phyloP scores from a whole-genome alignment of 2,113 vertebrate species.

The Speoplatyrhinus poulsoni region DNA sequence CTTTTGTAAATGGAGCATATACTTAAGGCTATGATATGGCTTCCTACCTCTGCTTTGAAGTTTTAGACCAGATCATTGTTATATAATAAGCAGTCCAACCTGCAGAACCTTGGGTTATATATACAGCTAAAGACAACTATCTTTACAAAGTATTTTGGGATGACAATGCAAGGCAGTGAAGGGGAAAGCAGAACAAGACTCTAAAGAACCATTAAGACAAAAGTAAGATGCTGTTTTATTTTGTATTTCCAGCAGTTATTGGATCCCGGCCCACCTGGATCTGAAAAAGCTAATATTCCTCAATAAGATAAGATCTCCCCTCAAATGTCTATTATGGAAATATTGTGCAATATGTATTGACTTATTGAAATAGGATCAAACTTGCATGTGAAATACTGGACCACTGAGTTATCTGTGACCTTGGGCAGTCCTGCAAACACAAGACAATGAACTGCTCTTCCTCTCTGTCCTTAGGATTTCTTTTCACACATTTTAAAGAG shows the following conservation, averaged over 20 bases:
- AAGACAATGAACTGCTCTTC: slow-evolving; percentile 2
- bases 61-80: slow-evolving; percentile 49
- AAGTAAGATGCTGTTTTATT: slow-evolving; percentile 5
- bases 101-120: slow-evolving; percentile 61
- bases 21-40: slow-evolving; percentile 44
- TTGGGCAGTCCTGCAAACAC: neutral
- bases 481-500: slow-evolving; percentile 3
- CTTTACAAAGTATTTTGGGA: slow-evolving; percentile 50
- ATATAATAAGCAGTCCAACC: slow-evolving; percentile 41
- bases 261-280: slow-evolving; percentile 48
- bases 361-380: slow-evolving; percentile 28
- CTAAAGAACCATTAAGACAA: slow-evolving; percentile 48
- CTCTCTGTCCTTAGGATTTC: slow-evolving; percentile 13
- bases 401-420: slow-evolving; percentile 27
- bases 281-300: slow-evolving; percentile 32
- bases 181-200: slow-evolving; percentile 45
- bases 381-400: slow-evolving; percentile 46
- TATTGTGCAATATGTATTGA: slow-evolving; percentile 18
- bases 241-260: slow-evolving; percentile 43
- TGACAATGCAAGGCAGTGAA: slow-evolving; percentile 43
- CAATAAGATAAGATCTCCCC: slow-evolving; percentile 29
- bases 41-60: slow-evolving; percentile 70
- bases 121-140: slow-evolving; percentile 58
- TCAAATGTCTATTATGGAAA: slow-evolving; percentile 26
- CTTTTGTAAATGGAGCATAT: slow-evolving; percentile 58